Evolutionary conservation across 1,140 invertebrate genomes (phyloP), one percentile per base, ranked within the genome.

Genomic region (Scylla paramamosain): DNA sequence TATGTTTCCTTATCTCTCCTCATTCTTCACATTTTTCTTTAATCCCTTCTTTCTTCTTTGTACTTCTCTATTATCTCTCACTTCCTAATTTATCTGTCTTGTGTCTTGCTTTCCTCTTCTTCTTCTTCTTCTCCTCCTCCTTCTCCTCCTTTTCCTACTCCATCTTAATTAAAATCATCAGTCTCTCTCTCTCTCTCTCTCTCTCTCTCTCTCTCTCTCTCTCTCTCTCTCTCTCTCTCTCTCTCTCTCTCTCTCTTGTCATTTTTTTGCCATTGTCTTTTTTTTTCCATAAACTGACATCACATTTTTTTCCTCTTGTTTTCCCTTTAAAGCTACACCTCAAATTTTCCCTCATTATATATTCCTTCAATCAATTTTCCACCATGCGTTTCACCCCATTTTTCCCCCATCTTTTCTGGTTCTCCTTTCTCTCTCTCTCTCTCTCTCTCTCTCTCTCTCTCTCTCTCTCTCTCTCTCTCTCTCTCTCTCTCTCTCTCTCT

Each of bases 181-280:
- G 59, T 77, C 4, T n/a, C 20, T 77, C 67, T 77, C 67, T 77
- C 67, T 77, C 67, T 77, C 67, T 77, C 67, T 77, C 67, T 77
- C 67, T 77, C 67, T 77, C 67, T 77, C 67, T 77, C 67, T 77
- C 67, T 77, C 87, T 45, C 28, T 45, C 32, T 89, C 32, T 45
- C 87, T 89, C 87, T 89, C 39, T 89, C 87, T 89, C 39, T 90
- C 88, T 90, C 88, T 48, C 88, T 46, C 39, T 48, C 88, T 90
- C 88, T 39, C 88, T 90, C 88, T 90, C 88, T 25, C 39, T 46
- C 39, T 48, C 39, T n/a, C n/a, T n/a, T 39, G 39, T 90, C 88
- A 16, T 2, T 90, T 10, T 48, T 4, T 48, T 2, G 10, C 16
- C 6, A 0, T 48, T 39, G 12, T 1, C 67, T 77, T 20, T 77